Evolutionary conservation across 2,888 invertebrate species (phyloP), one percentile per base, ranked within the genome.

Genomic region (Buathra laborator): DNA sequence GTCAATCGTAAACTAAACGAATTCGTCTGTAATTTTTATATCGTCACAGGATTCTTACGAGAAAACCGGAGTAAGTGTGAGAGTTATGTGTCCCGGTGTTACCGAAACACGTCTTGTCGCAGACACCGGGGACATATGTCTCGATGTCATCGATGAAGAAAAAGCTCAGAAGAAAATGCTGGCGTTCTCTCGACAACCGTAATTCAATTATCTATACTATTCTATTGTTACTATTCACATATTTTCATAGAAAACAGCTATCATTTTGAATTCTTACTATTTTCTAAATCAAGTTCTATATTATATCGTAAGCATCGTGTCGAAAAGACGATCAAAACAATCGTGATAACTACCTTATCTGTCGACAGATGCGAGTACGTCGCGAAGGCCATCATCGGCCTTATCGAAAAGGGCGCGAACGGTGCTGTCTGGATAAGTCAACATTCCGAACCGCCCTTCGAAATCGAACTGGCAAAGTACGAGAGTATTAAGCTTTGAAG

Each of bases 1-100:
- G 5, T 48, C 14, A 48, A 48, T 14, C 3, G n/a, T 70, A 2
- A 66, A 64, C 10, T 44, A 10, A 24, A 12, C 4, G 24, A 48
- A 53, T 19, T 72, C 37, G 32, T 66, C 71, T 43, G 84, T 84
- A 19, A 59, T 44, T 48, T 48, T 48, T 14, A 32, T 0, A 32
- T 32, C 14, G 6, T 53, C 10, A 53, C 53, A 53, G 48, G 53
- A 53, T 19, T 7, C 16, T 68, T 90, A 89, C 70, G 91, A 91
- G 0, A 88, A 89, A 59, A 93, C 93, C 5, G 92, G 92, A 0
- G 91, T 94, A 5, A 89, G 92, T 4, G 90, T 93, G 59, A 85
- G 93, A 78, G 89, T 90, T 3, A 88, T 94, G 78, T 94, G 94
- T 67, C 94, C 94, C 0, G 93, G 93, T 12, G 86, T 93, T 1